phyloP scores from a whole-genome alignment of 2,888 invertebrate species.

The Agriotes lineatus region DNA sequence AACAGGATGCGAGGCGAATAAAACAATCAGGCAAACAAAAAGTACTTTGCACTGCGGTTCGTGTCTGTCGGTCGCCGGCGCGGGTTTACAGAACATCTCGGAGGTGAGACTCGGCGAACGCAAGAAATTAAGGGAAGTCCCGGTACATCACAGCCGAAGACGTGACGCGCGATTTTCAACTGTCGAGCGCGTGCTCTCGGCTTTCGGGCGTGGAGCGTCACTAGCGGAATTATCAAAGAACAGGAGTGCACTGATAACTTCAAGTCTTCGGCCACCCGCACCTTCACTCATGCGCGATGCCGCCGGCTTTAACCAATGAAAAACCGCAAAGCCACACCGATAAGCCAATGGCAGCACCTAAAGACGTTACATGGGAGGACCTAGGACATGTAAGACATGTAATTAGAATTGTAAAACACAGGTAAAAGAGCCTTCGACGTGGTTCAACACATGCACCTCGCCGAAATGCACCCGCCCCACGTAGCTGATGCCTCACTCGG shows the following conservation, averaged over 20 bases:
- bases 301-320: slow-evolving; percentile 61
- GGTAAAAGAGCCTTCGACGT: slow-evolving; percentile 46
- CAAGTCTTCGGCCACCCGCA: slow-evolving; percentile 57
- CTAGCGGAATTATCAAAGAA: slow-evolving; percentile 52
- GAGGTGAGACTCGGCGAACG: slow-evolving; percentile 28
- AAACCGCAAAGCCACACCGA: slow-evolving; percentile 61
- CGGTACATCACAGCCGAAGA: slow-evolving; percentile 20
- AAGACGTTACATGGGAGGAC: slow-evolving; percentile 66
- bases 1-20: slow-evolving; percentile 48
- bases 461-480: not conserved
- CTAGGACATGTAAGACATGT: slow-evolving; percentile 65
- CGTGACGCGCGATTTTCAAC: slow-evolving; percentile 34
- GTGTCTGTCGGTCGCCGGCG: slow-evolving; percentile 25
- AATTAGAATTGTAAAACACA: slow-evolving; percentile 65
- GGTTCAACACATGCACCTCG: slow-evolving; percentile 6
- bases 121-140: slow-evolving; percentile 29
- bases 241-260: slow-evolving; percentile 60
- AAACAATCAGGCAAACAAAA: slow-evolving; percentile 50
- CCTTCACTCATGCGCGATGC: slow-evolving; percentile 63
- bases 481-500: no score
- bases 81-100: slow-evolving; percentile 40
- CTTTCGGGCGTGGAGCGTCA: slow-evolving; percentile 49
- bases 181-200: slow-evolving; percentile 55
- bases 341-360: slow-evolving; percentile 66
- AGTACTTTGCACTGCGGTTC: slow-evolving; percentile 41